These are phyloP conservation scores for Clusia tigrina DNA, from an alignment of 2,888 invertebrate genomes.

Conservation along the genomic window DNA sequence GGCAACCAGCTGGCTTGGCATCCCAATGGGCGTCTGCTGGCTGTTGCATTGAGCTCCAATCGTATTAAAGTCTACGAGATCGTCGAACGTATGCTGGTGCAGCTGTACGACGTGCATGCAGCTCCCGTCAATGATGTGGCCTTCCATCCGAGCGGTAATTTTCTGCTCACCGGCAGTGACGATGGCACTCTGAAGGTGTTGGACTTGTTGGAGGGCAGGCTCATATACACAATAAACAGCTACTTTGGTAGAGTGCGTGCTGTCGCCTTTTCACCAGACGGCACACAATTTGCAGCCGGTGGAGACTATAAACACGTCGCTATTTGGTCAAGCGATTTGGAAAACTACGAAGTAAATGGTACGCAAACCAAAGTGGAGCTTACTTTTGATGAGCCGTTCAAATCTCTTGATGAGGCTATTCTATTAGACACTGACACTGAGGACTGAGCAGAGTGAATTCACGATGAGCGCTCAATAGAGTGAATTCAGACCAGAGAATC, in stretches of 20 bases:
- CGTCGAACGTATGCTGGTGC: constrained; percentile 78
- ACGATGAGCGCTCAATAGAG: too few species aligned
- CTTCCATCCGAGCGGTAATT: constrained; percentile 90
- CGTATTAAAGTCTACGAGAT: constrained; percentile 87
- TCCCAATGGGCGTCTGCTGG: constrained; percentile 79
- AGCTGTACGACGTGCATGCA: constrained; percentile 80
- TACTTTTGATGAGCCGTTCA: too few species aligned
- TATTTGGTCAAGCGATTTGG: too few species aligned
- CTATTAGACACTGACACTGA: too few species aligned
- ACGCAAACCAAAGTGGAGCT: too few species aligned
- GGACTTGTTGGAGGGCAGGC: constrained; percentile 88
- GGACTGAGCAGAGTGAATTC: too few species aligned
- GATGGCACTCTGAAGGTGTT: constrained; percentile 85
- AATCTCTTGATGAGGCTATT: too few species aligned
- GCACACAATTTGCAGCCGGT: constrained; percentile 85
- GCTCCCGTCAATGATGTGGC: constrained; percentile 74
- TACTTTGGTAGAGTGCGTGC: constrained; percentile 77
- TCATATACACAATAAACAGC: constrained; percentile 86
- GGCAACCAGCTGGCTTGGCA: constrained; percentile 74
- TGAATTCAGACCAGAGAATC: too few species aligned
- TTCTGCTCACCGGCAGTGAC: constrained; percentile 79
- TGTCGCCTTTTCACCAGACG: constrained; percentile 79
- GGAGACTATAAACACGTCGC: constrained; percentile 79
- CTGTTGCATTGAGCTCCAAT: constrained; percentile 76
- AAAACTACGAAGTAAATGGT: too few species aligned